phyloP scores from a whole-genome alignment of 2,113 vertebrate species.

The Rhinopithecus roxellana region DNA sequence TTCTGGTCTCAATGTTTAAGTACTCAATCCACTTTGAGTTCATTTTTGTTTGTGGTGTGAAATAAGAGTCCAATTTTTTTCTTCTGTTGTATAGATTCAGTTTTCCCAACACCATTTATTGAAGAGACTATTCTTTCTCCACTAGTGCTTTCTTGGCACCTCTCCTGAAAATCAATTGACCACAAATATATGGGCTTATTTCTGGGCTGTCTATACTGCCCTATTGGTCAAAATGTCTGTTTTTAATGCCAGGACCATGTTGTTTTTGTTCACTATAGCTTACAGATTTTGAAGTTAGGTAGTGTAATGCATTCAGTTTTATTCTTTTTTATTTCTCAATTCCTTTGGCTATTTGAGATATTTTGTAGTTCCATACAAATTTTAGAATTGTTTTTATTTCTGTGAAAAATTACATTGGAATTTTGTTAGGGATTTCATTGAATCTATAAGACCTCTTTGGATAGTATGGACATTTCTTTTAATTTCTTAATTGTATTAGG shows the following conservation, averaged over 20 bases:
- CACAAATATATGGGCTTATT: not conserved
- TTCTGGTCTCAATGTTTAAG: not conserved
- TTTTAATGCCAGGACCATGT: not conserved
- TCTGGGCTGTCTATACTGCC: not conserved
- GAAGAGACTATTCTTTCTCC: not conserved
- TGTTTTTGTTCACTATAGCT: not conserved
- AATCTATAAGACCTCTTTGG: not conserved
- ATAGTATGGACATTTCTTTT: not conserved
- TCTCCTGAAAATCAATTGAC: not conserved
- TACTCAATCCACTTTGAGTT: not conserved
- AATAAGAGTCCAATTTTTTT: not conserved
- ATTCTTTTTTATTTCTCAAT: not conserved
- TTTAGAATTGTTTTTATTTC: not conserved
- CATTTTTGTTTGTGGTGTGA: not conserved
- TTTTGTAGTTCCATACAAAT: not conserved
- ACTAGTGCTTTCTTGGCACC: not conserved
- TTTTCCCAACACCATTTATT: not conserved
- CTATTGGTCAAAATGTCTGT: not conserved
- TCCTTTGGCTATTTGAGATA: not conserved
- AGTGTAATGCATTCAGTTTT: not conserved
- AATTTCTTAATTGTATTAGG: not conserved
- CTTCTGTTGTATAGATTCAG: not conserved
- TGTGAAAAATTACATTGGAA: no score
- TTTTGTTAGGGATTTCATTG: not conserved
- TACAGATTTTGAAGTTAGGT: not conserved